Conservation (phyloP, 1,140 invertebrate genomes). For the Homalodisca vitripennis region DNA sequence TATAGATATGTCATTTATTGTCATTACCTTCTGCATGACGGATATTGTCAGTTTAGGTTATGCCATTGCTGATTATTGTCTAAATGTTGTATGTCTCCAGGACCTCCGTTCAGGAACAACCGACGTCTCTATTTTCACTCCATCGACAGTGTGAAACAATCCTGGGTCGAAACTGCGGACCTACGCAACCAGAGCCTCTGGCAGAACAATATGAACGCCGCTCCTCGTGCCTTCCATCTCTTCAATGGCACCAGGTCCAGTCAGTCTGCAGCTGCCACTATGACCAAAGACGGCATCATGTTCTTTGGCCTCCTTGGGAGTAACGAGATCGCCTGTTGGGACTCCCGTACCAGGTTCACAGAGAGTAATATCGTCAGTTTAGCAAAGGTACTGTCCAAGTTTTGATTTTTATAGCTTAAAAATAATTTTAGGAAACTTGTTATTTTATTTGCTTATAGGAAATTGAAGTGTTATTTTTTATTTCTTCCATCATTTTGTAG, state of each 20-base stretch:
- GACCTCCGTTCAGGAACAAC: constrained; percentile 47
- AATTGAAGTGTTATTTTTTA: background rate
- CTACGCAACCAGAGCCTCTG: constrained; percentile 47
- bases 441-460: background rate
- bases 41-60: background rate
- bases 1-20: background rate
- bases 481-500: background rate
- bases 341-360: constrained; percentile 38
- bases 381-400: constrained; percentile 41
- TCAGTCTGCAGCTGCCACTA: constrained; percentile 46
- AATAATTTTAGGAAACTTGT: background rate
- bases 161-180: constrained; percentile 61
- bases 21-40: background rate
- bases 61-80: background rate
- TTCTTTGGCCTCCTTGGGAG: constrained; percentile 45
- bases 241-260: constrained; percentile 36
- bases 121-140: constrained; percentile 74
- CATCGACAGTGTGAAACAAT: constrained; percentile 67
- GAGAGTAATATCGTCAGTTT: constrained; percentile 33
- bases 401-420: no score
- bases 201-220: constrained; percentile 32
- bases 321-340: constrained; percentile 49
- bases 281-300: constrained; percentile 43
- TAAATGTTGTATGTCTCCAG: constrained; percentile 28
- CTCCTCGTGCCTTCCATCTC: constrained; percentile 35